Evolutionary conservation across 2,888 invertebrate species (phyloP).

Genomic region (Parnassius glacialis): DNA sequence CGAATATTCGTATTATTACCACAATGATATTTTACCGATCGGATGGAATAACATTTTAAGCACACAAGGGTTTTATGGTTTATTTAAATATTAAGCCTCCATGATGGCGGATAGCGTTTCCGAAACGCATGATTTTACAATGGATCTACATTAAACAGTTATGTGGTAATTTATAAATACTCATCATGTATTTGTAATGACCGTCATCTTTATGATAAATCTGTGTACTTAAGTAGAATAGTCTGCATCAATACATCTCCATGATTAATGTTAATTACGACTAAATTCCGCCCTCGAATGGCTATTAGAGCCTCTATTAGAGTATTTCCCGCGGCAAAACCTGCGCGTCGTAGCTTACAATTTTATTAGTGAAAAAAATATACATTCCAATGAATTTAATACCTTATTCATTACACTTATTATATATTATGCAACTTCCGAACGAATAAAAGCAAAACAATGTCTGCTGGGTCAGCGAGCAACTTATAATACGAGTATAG

Average conservation of each 20-base stretch:
- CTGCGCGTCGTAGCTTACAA: too few species aligned
- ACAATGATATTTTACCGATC: constrained; percentile 11
- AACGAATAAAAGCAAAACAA: too few species aligned
- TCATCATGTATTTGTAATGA: background rate
- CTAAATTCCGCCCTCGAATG: constrained; percentile 48
- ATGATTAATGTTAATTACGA: constrained; percentile 76
- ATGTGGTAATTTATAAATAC: too few species aligned
- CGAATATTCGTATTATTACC: constrained; percentile 16
- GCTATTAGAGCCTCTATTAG: background rate
- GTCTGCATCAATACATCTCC: constrained; percentile 47
- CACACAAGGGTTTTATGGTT: constrained; percentile 5
- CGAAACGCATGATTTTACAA: constrained; percentile 1
- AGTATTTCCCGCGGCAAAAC: too few species aligned
- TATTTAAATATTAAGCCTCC: background rate
- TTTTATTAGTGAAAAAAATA: too few species aligned
- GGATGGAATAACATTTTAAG: constrained; percentile 7
- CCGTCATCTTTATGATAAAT: constrained; percentile 27
- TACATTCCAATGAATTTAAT: too few species aligned
- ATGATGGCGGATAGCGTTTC: background rate
- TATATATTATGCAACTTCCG: too few species aligned
- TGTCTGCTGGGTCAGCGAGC: too few species aligned
- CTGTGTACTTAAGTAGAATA: constrained; percentile 35
- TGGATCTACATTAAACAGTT: too few species aligned
- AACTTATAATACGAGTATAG: too few species aligned
- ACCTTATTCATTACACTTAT: too few species aligned